Percentiles rank a stretch among this genome's conserved stretches.
phyloP scores from a whole-genome alignment of 1,140 invertebrate species.

The Drosophila persimilis region DNA sequence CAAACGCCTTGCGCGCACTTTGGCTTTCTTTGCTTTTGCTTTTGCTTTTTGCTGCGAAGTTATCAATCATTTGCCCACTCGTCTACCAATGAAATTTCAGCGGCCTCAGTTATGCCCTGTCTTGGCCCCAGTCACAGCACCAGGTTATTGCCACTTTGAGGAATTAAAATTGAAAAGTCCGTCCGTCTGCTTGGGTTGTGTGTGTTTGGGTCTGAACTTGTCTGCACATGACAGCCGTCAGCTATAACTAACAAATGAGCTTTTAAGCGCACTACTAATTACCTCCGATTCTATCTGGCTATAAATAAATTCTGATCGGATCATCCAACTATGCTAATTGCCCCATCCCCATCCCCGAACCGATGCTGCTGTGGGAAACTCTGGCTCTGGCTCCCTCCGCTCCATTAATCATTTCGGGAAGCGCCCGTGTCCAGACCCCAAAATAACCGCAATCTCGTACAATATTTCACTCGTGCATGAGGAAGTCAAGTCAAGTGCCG shows the following conservation, averaged over 20 bases:
- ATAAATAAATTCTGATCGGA: conserved; percentile 62
- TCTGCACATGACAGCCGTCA: conserved; percentile 58
- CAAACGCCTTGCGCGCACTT: conserved; percentile 70
- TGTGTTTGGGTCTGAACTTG: conserved; percentile 56
- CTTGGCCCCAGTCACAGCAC: conserved; percentile 55
- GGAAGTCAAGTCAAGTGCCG: conserved; percentile 20
- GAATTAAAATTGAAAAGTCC: conserved; percentile 57
- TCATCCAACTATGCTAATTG: conserved; percentile 41
- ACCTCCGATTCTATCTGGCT: conserved; percentile 41
- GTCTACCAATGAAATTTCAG: conserved; percentile 20
- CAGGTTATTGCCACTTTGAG: conserved; percentile 77
- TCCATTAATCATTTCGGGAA: conserved; percentile 47
- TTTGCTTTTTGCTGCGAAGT: conserved; percentile 41
- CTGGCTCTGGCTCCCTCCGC: conserved; percentile 1
- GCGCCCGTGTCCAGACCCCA: conserved; percentile 7
- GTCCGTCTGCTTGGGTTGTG: conserved; percentile 1
- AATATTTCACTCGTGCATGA: conserved; percentile 43
- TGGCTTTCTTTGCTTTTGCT: conserved; percentile 49
- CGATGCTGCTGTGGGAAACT: conserved; percentile 26
- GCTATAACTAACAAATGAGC: conserved; percentile 58
- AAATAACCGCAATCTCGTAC: conserved; percentile 21
- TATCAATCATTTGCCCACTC: conserved; percentile 61
- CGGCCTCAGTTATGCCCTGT: conserved; percentile 49
- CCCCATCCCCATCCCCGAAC: conserved; percentile 22
- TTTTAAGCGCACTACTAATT: conserved; percentile 62